phyloP scores from a whole-genome alignment of 2,888 invertebrate species.

The Pristionchus mayeri region DNA sequence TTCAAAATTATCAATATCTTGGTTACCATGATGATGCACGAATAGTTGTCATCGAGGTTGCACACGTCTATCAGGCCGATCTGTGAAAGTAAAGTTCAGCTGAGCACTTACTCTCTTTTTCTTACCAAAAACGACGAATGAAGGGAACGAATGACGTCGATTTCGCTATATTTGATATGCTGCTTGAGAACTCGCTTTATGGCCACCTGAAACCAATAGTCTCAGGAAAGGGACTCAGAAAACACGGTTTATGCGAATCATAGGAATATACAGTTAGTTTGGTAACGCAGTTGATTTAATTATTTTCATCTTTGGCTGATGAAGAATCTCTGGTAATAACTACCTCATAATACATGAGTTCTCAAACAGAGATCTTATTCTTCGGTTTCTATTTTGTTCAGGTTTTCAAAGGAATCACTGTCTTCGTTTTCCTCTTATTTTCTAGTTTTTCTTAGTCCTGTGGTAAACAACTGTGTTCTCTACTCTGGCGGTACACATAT shows the following conservation, averaged over 20 bases:
- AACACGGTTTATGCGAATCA: too few species aligned
- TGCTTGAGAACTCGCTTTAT: constrained; percentile 69
- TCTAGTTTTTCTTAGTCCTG: too few species aligned
- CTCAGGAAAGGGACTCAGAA: too few species aligned
- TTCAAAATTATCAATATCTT: too few species aligned
- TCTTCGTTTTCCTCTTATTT: neutral
- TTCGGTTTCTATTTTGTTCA: neutral
- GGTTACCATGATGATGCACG: constrained; percentile 70
- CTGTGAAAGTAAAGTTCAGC: too few species aligned
- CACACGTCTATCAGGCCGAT: constrained; percentile 74
- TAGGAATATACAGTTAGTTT: too few species aligned
- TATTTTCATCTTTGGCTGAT: neutral
- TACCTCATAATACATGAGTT: neutral
- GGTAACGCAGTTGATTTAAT: too few species aligned
- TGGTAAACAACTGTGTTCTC: too few species aligned
- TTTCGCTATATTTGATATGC: constrained; percentile 71
- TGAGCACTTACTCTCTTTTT: too few species aligned
- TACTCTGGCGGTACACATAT: too few species aligned
- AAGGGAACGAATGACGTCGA: constrained; percentile 63
- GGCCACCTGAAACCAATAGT: constrained; percentile 64
- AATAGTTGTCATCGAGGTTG: constrained; percentile 59
- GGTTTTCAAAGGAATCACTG: neutral
- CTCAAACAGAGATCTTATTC: neutral
- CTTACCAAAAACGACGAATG: constrained; percentile 37
- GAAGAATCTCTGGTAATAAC: neutral